These are phyloP conservation scores for Sminthurinus signatus DNA, from an alignment of 1,140 invertebrate species.

Conservation along the genomic window DNA sequence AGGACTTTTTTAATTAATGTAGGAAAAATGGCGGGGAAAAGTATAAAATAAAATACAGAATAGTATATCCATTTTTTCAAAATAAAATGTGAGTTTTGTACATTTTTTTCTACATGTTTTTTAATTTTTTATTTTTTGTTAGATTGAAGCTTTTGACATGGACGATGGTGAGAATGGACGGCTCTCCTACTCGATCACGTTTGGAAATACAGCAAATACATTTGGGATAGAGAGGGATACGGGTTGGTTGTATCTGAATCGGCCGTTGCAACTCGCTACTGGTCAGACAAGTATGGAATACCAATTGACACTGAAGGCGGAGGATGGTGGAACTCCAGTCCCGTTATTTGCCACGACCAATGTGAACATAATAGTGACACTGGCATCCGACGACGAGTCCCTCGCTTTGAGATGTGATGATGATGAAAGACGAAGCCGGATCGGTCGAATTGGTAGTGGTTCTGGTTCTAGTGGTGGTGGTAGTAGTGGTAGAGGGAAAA, in stretches of 20 bases:
- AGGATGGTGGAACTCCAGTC: conserved; percentile 78
- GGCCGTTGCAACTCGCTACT: conserved; percentile 33
- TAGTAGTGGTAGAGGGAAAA: conserved; percentile 45
- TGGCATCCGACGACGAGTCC: conserved; percentile 35
- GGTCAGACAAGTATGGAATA: conserved; percentile 73
- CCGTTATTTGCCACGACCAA: conserved; percentile 35
- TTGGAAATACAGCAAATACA: conserved; percentile 39
- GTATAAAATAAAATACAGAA: too few relatives aligned
- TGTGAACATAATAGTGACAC: conserved; percentile 36
- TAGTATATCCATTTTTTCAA: too few relatives aligned
- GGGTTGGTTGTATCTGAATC: conserved; percentile 35
- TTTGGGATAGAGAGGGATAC: conserved; percentile 36
- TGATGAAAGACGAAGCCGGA: background rate
- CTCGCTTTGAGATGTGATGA: conserved; percentile 30
- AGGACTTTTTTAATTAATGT: too few relatives aligned
- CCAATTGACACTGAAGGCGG: conserved; percentile 79
- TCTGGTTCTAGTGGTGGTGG: conserved; percentile 12
- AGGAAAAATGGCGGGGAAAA: too few relatives aligned
- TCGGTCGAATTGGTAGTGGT: background rate
- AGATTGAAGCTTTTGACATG: conserved; percentile 77
- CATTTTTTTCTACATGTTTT: background rate
- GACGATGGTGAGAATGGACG: conserved; percentile 75
- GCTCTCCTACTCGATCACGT: conserved; percentile 34
- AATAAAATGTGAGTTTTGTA: too few relatives aligned
- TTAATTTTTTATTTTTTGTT: background rate